These are phyloP conservation scores for Anarrhichthys ocellatus DNA, from an alignment of 2,113 vertebrate genomes.

Conservation along the genomic window DNA sequence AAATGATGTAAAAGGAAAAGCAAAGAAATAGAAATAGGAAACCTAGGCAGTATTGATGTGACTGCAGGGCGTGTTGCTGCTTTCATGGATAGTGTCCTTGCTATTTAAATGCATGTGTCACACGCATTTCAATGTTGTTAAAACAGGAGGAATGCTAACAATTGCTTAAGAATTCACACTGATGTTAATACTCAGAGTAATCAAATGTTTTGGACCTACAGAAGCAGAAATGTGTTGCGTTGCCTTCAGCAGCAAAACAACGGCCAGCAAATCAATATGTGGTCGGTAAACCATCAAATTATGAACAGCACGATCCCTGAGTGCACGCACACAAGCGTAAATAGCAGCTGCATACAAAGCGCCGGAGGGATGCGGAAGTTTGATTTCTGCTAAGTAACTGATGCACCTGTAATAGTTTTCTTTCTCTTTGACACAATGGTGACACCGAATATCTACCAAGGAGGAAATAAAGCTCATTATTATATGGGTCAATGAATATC, in stretches of 20 bases:
- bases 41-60: neutral
- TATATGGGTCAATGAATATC: conserved; percentile 70
- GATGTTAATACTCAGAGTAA: conserved; percentile 37
- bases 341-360: conserved; percentile 44
- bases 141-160: conserved; percentile 5
- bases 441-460: conserved; percentile 31
- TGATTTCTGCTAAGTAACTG: conserved; percentile 40
- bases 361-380: conserved; percentile 32
- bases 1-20: conserved; percentile 58
- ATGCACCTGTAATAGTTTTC: conserved; percentile 53
- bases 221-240: conserved; percentile 50
- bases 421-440: conserved; percentile 50
- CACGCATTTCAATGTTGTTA: neutral
- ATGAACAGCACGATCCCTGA: conserved; percentile 48
- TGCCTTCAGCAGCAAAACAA: conserved; percentile 58
- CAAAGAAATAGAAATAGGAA: conserved; percentile 11
- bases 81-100: neutral
- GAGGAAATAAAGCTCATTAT: conserved; percentile 64
- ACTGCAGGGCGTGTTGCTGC: neutral
- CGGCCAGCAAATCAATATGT: conserved; percentile 70
- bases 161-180: conserved; percentile 20
- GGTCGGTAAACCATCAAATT: conserved; percentile 68
- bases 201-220: conserved; percentile 53
- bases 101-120: conserved; percentile 1
- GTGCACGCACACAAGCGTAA: conserved; percentile 23